These are phyloP conservation scores for Amphipyra tragopoginis DNA, from an alignment of 2,888 invertebrate species.

Conservation along the genomic window DNA sequence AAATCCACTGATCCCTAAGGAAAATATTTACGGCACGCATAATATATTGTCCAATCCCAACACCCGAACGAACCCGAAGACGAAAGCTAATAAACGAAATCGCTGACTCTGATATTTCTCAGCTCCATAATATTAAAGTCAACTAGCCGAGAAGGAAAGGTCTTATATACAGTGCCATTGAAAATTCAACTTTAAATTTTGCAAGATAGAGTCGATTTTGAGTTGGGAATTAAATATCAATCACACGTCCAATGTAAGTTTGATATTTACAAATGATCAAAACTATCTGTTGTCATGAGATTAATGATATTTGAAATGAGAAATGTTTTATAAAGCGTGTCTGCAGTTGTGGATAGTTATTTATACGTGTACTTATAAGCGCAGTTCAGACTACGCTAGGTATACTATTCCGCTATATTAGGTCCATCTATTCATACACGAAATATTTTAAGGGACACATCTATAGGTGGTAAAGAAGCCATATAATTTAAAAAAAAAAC, in stretches of 20 bases:
- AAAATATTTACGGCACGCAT: constrained; percentile 11
- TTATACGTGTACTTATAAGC: too few relatives aligned
- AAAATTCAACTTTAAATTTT: not conserved
- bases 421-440: too few relatives aligned
- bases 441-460: too few relatives aligned
- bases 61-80: not conserved
- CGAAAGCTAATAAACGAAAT: constrained; percentile 5
- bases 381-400: too few relatives aligned
- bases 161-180: not conserved
- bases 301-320: too few relatives aligned
- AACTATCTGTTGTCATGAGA: not conserved
- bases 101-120: constrained; percentile 15
- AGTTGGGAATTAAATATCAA: constrained; percentile 6
- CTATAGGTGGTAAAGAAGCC: too few relatives aligned
- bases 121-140: constrained; percentile 16
- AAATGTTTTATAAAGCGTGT: too few relatives aligned
- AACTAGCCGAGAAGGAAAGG: constrained; percentile 9
- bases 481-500: too few relatives aligned
- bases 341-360: too few relatives aligned
- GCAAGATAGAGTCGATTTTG: not conserved
- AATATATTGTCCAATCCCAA: constrained; percentile 7
- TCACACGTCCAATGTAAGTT: constrained; percentile 6
- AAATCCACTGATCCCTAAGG: constrained; percentile 18
- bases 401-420: too few relatives aligned
- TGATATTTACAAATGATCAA: constrained; percentile 13